Evolutionary conservation across 2,888 invertebrate genomes (phyloP).

Genomic region (Anticlea derivata): DNA sequence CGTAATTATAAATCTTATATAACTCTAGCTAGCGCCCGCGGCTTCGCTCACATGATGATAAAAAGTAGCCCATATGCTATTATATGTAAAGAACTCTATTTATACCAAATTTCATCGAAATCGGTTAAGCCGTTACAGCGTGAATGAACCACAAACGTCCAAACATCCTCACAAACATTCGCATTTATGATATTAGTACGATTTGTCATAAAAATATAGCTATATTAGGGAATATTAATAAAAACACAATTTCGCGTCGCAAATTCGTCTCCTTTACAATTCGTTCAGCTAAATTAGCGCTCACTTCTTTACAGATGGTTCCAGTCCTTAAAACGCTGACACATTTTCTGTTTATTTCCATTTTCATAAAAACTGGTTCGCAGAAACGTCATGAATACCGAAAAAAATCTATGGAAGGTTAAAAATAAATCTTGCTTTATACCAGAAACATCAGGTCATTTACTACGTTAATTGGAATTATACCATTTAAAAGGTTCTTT

Average conservation of each 20-base stretch:
- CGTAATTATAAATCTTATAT: too few relatives aligned
- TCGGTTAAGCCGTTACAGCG: too few relatives aligned
- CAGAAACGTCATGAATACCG: slow-evolving; percentile 39
- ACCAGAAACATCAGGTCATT: slow-evolving; percentile 25
- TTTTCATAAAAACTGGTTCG: slow-evolving; percentile 40
- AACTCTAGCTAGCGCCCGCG: too few relatives aligned
- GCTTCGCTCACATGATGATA: too few relatives aligned
- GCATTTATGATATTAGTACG: too few relatives aligned
- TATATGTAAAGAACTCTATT: too few relatives aligned
- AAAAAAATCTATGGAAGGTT: slow-evolving; percentile 16
- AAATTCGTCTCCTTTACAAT: slow-evolving; percentile 50
- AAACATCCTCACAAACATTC: too few relatives aligned
- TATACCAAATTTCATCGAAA: too few relatives aligned
- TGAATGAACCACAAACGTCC: too few relatives aligned
- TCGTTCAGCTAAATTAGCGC: slow-evolving; percentile 56
- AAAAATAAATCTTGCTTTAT: neutral
- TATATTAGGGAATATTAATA: too few relatives aligned
- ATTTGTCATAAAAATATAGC: too few relatives aligned
- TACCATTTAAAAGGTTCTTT: slow-evolving; percentile 13
- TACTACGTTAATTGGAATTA: slow-evolving; percentile 7
- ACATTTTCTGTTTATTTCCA: slow-evolving; percentile 49
- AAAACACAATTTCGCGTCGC: slow-evolving; percentile 12
- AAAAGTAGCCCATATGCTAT: too few relatives aligned
- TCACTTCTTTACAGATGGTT: slow-evolving; percentile 47
- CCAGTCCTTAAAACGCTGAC: slow-evolving; percentile 41